Percentiles rank a stretch among this genome's conserved stretches.
Conservation (phyloP, 2,888 invertebrate genomes). For the Amiota communis region DNA sequence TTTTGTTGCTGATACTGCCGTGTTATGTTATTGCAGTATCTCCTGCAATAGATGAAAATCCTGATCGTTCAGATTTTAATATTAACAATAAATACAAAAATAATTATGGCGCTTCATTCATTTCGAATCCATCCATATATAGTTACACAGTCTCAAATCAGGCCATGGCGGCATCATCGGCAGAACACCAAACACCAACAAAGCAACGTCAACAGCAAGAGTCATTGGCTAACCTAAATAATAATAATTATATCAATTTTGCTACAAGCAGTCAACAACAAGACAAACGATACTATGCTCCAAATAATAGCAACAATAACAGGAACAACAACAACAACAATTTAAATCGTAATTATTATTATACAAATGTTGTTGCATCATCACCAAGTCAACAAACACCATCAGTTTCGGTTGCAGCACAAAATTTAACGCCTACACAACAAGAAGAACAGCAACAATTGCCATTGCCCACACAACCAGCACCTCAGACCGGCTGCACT, state of each 20-base stretch:
- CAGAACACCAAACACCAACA: conserved; percentile 27
- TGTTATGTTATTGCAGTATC: conserved; percentile 31
- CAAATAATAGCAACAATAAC: conserved; percentile 16
- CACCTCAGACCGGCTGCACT: conserved; percentile 76
- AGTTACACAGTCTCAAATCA: conserved; percentile 64
- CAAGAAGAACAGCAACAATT: not conserved
- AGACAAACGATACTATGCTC: conserved; percentile 43
- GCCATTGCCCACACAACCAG: conserved; percentile 56
- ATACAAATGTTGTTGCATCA: conserved; percentile 43
- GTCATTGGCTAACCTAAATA: conserved; percentile 38
- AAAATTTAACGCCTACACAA: conserved; percentile 9
- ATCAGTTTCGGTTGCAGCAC: conserved; percentile 21
- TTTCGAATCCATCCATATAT: conserved; percentile 67
- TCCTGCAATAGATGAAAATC: conserved; percentile 30
- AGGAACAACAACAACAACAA: conserved; percentile 11
- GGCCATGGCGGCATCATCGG: conserved; percentile 35
- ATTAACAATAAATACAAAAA: conserved; percentile 16
- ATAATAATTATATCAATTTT: conserved; percentile 55
- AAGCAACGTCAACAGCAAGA: conserved; percentile 41
- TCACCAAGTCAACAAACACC: conserved; percentile 44
- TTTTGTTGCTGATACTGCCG: not conserved
- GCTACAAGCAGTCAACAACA: conserved; percentile 47
- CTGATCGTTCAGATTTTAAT: conserved; percentile 34
- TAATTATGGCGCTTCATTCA: conserved; percentile 61
- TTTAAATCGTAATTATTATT: conserved; percentile 63